Percentiles rank a stretch among this genome's conserved stretches.
Evolutionary conservation across 2,888 invertebrate species (phyloP).

Genomic region (Agriopis marginaria): DNA sequence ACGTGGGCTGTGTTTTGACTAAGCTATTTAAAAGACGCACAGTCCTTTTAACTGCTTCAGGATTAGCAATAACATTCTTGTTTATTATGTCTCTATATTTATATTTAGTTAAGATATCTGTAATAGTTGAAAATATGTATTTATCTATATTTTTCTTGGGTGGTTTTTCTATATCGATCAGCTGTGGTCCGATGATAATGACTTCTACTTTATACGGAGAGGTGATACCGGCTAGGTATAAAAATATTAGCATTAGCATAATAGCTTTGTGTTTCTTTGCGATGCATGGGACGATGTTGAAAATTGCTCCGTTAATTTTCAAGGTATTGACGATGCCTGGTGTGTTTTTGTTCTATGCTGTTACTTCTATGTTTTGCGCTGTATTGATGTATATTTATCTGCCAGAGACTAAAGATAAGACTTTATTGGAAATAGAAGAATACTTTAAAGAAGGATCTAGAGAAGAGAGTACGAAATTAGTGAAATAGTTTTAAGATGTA

Average conservation of each 20-base stretch:
- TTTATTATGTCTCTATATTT: constrained; percentile 20
- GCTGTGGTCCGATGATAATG: constrained; percentile 24
- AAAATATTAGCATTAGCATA: constrained; percentile 10
- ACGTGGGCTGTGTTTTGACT: constrained; percentile 5
- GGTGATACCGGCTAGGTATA: constrained; percentile 8
- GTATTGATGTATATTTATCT: constrained; percentile 20
- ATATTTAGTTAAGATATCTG: constrained; percentile 6
- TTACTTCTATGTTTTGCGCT: constrained; percentile 4
- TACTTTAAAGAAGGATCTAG: constrained; percentile 14
- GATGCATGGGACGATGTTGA: constrained; percentile 18
- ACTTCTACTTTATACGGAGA: constrained; percentile 19
- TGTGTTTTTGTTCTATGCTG: constrained; percentile 10
- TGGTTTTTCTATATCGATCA: constrained; percentile 17
- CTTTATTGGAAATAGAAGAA: constrained; percentile 30
- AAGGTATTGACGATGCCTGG: constrained; percentile 10
- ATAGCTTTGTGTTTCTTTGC: constrained; percentile 10
- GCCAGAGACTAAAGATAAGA: constrained; percentile 31
- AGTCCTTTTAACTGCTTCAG: constrained; percentile 1
- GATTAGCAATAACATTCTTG: constrained; percentile 5
- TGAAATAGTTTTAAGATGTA: neutral
- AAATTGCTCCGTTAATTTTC: constrained; percentile 8
- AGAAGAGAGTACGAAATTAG: constrained; percentile 2
- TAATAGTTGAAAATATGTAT: constrained; percentile 16
- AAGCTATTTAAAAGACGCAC: constrained; percentile 14
- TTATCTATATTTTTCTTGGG: constrained; percentile 10